Evolutionary conservation across 1,140 invertebrate genomes (phyloP).

Genomic region (Oreohelix idahoensis): DNA sequence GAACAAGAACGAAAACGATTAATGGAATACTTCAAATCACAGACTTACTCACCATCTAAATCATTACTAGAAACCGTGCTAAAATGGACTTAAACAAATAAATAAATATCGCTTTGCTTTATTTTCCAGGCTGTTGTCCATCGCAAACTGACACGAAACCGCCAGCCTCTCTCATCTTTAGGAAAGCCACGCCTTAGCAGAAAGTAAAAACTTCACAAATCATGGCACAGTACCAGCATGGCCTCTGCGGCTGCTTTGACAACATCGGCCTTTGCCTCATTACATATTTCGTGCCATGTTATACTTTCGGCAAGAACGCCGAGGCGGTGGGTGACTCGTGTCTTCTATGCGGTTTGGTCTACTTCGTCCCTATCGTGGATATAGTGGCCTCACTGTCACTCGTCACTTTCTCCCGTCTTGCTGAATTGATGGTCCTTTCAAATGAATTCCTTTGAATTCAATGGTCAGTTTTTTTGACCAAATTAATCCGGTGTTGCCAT

Average conservation of each 20-base stretch:
- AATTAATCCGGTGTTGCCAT: too few relatives aligned
- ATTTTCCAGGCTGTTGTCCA: background rate
- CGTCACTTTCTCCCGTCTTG: too few relatives aligned
- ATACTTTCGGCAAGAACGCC: conserved; percentile 69
- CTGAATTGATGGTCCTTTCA: too few relatives aligned
- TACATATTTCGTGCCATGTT: conserved; percentile 69
- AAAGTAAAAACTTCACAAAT: background rate
- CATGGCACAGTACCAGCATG: conserved; percentile 57
- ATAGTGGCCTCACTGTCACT: conserved; percentile 51
- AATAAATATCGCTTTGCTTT: background rate
- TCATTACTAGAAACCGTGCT: too few relatives aligned
- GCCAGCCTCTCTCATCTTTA: background rate
- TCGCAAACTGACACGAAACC: background rate
- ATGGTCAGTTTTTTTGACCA: too few relatives aligned
- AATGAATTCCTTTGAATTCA: too few relatives aligned
- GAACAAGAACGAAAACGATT: too few relatives aligned
- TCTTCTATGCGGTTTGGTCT: conserved; percentile 60
- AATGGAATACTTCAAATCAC: too few relatives aligned
- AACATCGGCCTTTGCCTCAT: conserved; percentile 68
- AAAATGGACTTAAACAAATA: too few relatives aligned
- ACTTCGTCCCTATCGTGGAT: conserved; percentile 59
- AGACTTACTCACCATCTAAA: too few relatives aligned
- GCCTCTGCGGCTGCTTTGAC: conserved; percentile 70
- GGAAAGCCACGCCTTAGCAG: background rate
- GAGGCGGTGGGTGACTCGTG: conserved; percentile 69